These are phyloP conservation scores for Callopanchax toddi DNA, from an alignment of 2,113 vertebrate genomes.

Conservation along the genomic window DNA sequence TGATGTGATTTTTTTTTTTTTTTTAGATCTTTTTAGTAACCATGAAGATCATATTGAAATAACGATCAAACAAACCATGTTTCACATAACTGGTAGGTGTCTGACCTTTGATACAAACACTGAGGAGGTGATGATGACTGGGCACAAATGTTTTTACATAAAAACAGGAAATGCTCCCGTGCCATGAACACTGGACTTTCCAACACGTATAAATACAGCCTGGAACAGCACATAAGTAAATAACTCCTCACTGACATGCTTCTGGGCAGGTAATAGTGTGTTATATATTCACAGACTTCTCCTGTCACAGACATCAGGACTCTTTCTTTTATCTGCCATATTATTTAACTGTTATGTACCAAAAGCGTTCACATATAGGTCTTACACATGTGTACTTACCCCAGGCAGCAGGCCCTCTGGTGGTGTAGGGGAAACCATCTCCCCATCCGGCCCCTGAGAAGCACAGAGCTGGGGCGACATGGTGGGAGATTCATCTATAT, in stretches of 20 bases:
- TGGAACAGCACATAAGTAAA: background rate
- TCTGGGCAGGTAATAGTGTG: background rate
- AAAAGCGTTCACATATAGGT: background rate
- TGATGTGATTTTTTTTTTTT: too few relatives aligned
- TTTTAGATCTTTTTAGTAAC: too few relatives aligned
- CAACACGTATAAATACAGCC: background rate
- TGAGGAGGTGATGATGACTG: background rate
- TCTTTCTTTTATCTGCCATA: background rate
- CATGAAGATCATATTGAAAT: too few relatives aligned
- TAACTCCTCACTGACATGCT: background rate
- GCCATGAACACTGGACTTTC: background rate
- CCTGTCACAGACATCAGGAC: too few relatives aligned
- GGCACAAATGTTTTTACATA: background rate
- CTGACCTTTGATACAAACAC: background rate
- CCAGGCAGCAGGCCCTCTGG: slow-evolving; percentile 83
- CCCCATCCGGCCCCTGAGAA: slow-evolving; percentile 85
- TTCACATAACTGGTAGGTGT: too few relatives aligned
- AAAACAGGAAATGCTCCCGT: background rate
- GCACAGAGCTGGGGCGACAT: slow-evolving; percentile 96
- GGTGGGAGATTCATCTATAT: slow-evolving; percentile 96
- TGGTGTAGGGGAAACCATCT: slow-evolving; percentile 84
- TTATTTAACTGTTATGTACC: slow-evolving; percentile 16
- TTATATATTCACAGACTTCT: slow-evolving; percentile 6
- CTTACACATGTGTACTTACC: slow-evolving; percentile 77
- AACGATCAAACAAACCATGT: too few relatives aligned